Percentiles rank a stretch among this genome's conserved stretches.
These are phyloP conservation scores for Heliconius ethilla DNA, from an alignment of 2,888 invertebrate species.

Conservation along the genomic window DNA sequence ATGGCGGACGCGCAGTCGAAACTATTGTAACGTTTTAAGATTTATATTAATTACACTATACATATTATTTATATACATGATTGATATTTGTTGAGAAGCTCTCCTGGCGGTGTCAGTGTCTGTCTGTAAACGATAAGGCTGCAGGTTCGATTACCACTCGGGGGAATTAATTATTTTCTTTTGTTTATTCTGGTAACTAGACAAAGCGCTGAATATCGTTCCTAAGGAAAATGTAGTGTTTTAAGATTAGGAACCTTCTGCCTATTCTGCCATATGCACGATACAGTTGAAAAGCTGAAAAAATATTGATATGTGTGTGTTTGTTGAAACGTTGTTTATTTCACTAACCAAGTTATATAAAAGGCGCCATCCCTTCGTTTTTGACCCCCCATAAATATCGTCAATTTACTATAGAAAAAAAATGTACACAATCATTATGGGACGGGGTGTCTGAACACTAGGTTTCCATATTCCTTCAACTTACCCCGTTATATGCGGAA, in stretches of 20 bases:
- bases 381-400: too few relatives aligned
- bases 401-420: too few relatives aligned
- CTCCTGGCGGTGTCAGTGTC: not conserved
- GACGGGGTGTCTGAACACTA: not conserved
- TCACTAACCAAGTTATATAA: too few relatives aligned
- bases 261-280: too few relatives aligned
- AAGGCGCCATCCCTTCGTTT: too few relatives aligned
- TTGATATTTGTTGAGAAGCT: not conserved
- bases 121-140: not conserved
- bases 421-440: not conserved
- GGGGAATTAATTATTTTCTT: not conserved
- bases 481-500: too few relatives aligned
- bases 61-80: not conserved
- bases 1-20: constrained; percentile 54
- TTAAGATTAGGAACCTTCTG: too few relatives aligned
- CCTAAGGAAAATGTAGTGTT: too few relatives aligned
- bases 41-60: constrained; percentile 27
- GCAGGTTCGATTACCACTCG: not conserved
- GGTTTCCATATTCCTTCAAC: not conserved
- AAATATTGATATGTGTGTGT: too few relatives aligned
- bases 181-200: not conserved
- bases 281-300: too few relatives aligned
- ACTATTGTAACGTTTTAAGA: constrained; percentile 31
- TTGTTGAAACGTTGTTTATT: too few relatives aligned
- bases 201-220: not conserved